Evolutionary conservation across 2,113 vertebrate genomes (phyloP), one percentile per base, ranked within the genome.

Genomic region (Macaca mulatta): DNA sequence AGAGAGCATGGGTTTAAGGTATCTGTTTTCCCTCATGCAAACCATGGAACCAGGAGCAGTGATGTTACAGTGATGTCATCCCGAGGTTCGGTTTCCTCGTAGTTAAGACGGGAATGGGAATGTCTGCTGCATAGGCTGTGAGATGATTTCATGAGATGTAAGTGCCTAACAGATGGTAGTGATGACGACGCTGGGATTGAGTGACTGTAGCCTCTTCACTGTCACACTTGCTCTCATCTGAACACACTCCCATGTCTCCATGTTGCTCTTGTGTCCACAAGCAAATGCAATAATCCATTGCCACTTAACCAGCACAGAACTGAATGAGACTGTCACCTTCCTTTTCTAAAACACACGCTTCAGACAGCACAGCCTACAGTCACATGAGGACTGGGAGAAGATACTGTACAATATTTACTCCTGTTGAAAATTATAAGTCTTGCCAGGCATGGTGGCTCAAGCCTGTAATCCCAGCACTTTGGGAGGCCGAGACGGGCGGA

Each of bases 141-240:
- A 32, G 55, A 74, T 11, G 55, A 40, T 4, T 45, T 45, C 23
- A 23, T 52, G 40, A 77, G 74, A 25, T 5, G 5, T 22, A 8
- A 38, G 48, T 32, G 35, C 67, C 22, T 9, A 32, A 52, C 27
- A 18, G 43, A 50, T 16, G 13, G 40, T 40, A 23, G 81, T 55
- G 48, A 0, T 22, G 40, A 2, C 22, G n/a, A 61, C 14, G 83
- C 0, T 13, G 18, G 22, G 6, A 8, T 55, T 9, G 1, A 30
- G 48, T 10, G 6, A 8, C 25, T 22, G 38, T 14, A 40, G 32
- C 30, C 40, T 48, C 64, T 50, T 55, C 38, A 0, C 22, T 1
- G 1, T 14, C 10, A 0, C 27, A 30, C 17, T n/a, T 80, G 55
- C 30, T 72, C 25, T 70, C 45, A 5, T 84, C 64, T 86, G 55